Evolutionary conservation across 2,797 vertebrate genomes (phyloP).

Genomic region (Poecile montanus): DNA sequence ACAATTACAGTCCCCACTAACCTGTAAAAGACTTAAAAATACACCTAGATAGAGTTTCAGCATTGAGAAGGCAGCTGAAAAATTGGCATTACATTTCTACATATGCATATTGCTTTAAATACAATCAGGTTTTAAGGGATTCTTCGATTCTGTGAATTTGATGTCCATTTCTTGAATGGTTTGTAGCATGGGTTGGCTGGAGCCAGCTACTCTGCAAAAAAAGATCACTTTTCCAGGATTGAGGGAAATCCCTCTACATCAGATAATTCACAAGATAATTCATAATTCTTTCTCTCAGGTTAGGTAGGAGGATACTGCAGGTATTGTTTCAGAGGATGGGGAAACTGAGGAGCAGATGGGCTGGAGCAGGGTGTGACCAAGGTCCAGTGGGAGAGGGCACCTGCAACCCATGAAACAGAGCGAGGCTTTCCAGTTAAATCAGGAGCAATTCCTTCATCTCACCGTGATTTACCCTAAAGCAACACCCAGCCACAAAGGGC

Average conservation of each 20-base stretch:
- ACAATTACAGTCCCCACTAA: background rate
- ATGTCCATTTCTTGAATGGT: background rate
- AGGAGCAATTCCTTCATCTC: background rate
- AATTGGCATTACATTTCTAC: background rate
- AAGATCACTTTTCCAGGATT: background rate
- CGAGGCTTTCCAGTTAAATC: background rate
- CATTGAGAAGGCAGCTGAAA: background rate
- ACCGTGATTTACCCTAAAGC: background rate
- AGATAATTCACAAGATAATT: background rate
- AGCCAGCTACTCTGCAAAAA: background rate
- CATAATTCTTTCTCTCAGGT: background rate
- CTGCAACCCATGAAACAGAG: background rate
- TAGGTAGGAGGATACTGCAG: background rate
- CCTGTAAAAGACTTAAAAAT: background rate
- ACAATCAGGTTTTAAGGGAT: background rate
- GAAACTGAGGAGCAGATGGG: background rate
- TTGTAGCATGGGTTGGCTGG: background rate
- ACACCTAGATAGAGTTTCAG: background rate
- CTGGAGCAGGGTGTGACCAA: background rate
- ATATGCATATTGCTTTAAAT: too few species aligned
- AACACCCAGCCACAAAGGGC: background rate
- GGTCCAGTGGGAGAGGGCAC: background rate
- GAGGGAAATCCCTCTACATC: background rate
- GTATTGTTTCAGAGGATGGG: background rate
- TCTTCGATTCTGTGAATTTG: background rate